phyloP scores from a whole-genome alignment of 2,113 vertebrate genomes.

The Galbula dea region DNA sequence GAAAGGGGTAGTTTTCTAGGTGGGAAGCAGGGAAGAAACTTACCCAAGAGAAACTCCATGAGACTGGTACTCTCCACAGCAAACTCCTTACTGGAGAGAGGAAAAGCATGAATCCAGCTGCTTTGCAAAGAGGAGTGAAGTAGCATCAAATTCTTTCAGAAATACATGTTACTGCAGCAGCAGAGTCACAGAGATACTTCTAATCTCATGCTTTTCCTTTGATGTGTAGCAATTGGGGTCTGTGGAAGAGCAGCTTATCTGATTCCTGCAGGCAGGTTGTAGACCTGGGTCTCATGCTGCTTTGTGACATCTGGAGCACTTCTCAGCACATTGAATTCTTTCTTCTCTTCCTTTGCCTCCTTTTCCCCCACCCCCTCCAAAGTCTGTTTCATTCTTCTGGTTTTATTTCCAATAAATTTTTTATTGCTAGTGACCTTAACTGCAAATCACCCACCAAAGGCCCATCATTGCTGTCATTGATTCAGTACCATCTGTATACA shows the following conservation, averaged over 20 bases:
- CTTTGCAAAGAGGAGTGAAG: background rate
- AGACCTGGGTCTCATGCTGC: background rate
- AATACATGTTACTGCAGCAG: background rate
- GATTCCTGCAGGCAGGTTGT: constrained; percentile 8
- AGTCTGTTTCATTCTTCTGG: background rate
- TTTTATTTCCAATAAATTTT: background rate
- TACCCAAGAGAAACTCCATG: background rate
- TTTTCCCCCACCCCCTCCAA: accelerated
- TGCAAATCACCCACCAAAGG: background rate
- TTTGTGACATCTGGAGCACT: background rate
- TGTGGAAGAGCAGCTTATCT: background rate
- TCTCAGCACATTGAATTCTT: background rate
- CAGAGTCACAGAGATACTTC: background rate
- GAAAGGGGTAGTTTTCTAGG: background rate
- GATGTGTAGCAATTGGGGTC: background rate
- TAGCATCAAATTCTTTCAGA: background rate
- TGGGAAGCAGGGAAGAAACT: background rate
- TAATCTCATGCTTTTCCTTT: background rate
- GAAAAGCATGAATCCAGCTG: background rate
- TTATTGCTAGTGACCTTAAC: background rate
- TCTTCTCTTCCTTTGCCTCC: background rate
- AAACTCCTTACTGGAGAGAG: background rate
- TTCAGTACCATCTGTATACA: background rate
- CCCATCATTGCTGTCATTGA: background rate
- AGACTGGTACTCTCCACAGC: background rate